phyloP scores from a whole-genome alignment of 2,888 invertebrate species.

The Drosophila robusta region DNA sequence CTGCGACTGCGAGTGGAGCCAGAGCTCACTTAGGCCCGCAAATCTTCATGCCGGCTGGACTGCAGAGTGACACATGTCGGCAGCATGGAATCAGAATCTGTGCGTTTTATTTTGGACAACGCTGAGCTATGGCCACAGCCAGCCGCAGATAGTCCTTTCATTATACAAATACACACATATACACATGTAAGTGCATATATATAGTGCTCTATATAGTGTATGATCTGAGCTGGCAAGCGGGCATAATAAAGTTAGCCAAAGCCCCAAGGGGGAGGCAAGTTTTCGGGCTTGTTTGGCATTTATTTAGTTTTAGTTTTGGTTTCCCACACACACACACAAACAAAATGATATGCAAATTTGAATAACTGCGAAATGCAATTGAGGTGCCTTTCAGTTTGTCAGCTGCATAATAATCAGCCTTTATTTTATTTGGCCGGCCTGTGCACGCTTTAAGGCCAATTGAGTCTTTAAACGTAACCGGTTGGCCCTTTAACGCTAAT shows the following conservation, averaged over 20 bases:
- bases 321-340: constrained; percentile 24
- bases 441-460: constrained; percentile 4
- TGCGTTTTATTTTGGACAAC: constrained; percentile 71
- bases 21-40: constrained; percentile 64
- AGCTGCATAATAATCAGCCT: constrained; percentile 70
- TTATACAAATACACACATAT: constrained; percentile 28
- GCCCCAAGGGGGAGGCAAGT: constrained; percentile 44
- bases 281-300: constrained; percentile 78
- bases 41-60: constrained; percentile 80
- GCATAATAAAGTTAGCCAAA: constrained; percentile 74
- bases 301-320: constrained; percentile 77
- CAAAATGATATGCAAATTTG: constrained; percentile 77
- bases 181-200: background rate
- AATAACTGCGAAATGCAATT: constrained; percentile 79
- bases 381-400: constrained; percentile 68
- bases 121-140: constrained; percentile 62
- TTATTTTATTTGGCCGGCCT: constrained; percentile 11
- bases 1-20: background rate
- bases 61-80: constrained; percentile 84
- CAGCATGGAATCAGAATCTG: constrained; percentile 81
- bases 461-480: constrained; percentile 23
- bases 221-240: constrained; percentile 37
- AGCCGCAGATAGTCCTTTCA: constrained; percentile 68
- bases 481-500: constrained; percentile 32
- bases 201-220: constrained; percentile 21